Evolutionary conservation across 1,140 invertebrate species (phyloP).

Genomic region (Drosophila auraria): DNA sequence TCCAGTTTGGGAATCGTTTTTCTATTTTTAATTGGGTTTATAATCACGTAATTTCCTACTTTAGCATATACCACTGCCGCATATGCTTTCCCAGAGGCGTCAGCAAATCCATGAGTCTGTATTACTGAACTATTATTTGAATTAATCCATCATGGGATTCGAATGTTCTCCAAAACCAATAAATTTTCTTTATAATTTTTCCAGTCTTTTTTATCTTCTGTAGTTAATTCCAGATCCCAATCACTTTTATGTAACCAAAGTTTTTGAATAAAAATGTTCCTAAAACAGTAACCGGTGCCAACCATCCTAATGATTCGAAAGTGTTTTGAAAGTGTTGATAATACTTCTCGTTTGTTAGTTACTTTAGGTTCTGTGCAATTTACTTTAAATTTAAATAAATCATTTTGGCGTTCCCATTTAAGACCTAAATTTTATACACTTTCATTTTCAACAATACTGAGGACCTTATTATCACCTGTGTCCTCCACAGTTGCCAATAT

Average conservation of each 20-base stretch:
- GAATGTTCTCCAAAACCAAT: not conserved
- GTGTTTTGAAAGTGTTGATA: slow-evolving; percentile 7
- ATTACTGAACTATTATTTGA: not conserved
- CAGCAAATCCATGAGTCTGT: slow-evolving; percentile 1
- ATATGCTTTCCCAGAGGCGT: not conserved
- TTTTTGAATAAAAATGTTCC: slow-evolving; percentile 3
- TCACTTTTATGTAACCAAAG: slow-evolving; percentile 13
- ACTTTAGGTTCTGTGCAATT: not conserved
- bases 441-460: not conserved
- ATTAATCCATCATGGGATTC: not conserved
- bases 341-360: not conserved
- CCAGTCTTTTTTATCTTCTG: not conserved
- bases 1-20: slow-evolving; percentile 1
- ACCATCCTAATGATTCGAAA: not conserved
- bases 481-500: not conserved
- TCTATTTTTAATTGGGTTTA: slow-evolving; percentile 1
- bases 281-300: not conserved
- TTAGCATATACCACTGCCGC: slow-evolving; percentile 4
- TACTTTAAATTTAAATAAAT: not conserved
- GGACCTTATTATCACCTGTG: not conserved
- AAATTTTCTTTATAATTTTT: too few species aligned
- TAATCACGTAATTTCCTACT: not conserved
- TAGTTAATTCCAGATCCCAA: slow-evolving; percentile 7
- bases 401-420: not conserved
- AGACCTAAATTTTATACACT: not conserved